Evolutionary conservation across 2,113 vertebrate genomes (phyloP).

Genomic region (Phaethon lepturus): DNA sequence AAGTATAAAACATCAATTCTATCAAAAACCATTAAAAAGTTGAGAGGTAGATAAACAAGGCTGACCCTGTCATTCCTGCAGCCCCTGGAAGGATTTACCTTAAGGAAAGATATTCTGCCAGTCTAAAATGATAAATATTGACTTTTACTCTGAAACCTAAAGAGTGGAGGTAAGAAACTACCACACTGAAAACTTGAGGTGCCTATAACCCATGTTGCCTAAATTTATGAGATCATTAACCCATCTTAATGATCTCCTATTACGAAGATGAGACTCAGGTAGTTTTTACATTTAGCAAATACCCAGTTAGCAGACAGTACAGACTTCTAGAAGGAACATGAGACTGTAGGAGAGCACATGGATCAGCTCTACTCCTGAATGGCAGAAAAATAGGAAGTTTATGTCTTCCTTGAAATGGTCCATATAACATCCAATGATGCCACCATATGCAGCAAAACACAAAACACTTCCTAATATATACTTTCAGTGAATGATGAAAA

Average conservation of each 20-base stretch:
- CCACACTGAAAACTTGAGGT: neutral
- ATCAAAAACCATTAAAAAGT: neutral
- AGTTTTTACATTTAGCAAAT: neutral
- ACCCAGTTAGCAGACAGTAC: neutral
- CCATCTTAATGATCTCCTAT: neutral
- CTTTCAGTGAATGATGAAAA: neutral
- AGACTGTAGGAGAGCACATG: neutral
- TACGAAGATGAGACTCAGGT: neutral
- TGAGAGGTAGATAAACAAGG: neutral
- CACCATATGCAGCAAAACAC: neutral
- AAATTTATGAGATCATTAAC: neutral
- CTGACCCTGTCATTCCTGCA: neutral
- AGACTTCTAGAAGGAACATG: neutral
- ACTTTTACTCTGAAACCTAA: neutral
- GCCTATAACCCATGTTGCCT: neutral
- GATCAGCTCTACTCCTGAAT: neutral
- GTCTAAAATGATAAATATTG: neutral
- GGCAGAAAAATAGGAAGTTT: neutral
- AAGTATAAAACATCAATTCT: neutral
- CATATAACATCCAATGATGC: neutral
- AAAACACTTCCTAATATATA: neutral
- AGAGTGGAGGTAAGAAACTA: neutral
- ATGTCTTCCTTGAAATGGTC: neutral
- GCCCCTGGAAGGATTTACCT: neutral
- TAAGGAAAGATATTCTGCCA: neutral